Conservation (phyloP, 2,113 vertebrate genomes). For the Parus major region DNA sequence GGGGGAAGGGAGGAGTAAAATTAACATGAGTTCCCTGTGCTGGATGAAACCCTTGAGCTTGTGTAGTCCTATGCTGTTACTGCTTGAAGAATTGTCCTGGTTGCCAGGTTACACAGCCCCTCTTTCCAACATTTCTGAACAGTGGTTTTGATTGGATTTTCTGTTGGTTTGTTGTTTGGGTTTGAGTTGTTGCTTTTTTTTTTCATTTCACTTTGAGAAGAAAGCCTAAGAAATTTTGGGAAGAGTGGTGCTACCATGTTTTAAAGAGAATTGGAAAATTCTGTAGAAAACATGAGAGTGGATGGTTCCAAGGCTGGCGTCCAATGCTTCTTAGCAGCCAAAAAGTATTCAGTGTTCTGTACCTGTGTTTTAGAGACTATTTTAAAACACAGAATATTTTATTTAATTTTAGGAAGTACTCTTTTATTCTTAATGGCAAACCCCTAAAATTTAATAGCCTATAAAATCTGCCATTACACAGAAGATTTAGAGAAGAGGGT, state of each 20-base stretch:
- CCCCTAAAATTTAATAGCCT: neutral
- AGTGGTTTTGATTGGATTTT: neutral
- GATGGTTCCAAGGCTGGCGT: neutral
- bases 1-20: neutral
- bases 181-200: neutral
- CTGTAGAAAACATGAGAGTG: neutral
- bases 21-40: neutral
- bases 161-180: neutral
- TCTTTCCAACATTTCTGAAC: neutral
- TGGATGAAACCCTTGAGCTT: neutral
- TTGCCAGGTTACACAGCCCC: neutral
- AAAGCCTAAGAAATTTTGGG: neutral
- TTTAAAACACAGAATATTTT: neutral
- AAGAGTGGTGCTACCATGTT: neutral
- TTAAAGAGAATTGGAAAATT: neutral
- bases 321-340: neutral
- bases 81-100: neutral
- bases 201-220: neutral
- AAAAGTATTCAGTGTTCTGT: neutral
- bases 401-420: neutral
- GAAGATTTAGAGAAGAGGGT: neutral
- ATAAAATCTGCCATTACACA: neutral
- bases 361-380: neutral
- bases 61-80: neutral
- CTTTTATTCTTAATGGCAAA: neutral